Evolutionary conservation across 2,888 invertebrate species (phyloP), one percentile per base, ranked within the genome.

Genomic region (Phlogophora meticulosa): DNA sequence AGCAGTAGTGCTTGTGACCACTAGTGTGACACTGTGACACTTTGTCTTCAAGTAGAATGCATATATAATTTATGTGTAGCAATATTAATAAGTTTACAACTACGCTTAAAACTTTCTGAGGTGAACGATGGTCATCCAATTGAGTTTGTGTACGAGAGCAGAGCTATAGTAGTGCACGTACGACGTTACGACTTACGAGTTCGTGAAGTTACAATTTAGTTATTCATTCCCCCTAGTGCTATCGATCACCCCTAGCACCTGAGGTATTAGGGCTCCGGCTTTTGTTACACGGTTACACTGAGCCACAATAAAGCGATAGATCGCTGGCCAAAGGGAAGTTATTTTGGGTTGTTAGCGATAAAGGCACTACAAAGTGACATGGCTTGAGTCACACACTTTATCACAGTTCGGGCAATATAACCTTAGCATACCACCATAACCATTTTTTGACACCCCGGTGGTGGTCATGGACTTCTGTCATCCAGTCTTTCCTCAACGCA

Each of bases 161-260:
- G 10, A 43, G 7, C 11, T 34, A 15, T n/a, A 28, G 5, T 9
- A 17, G 28, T n/a, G 28, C 7, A 49, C 7, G 20, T 45, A 20
- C 15, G 2, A n/a, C 22, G 22, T 11, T 34, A n/a, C 28, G 28
- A n/a, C 28, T 28, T 28, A 28, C n/a, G 11, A 57, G 48, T 57
- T 57, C 20, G 46, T 11, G 28, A 28, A 28, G 20, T 22, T 48
- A 34, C 10, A 51, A 36, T 51, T 49, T 24, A 51, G n/a, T 58
- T 24, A 58, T 34, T 17, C 9, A 36, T 34, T 48, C 22, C 22
- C 28, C 4, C 28, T 28, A 28, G 28, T 34, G 11, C 15, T 51
- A 17, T 34, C n/a, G 13, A 20, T 28, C 17, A 2, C 5, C 34
- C 10, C 15, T 20, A 2, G 43, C 17, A 2, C 9, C 9, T 17